A percentile compares a stretch with the other conserved stretches of the same genome.
Conservation (phyloP, 2,797 vertebrate genomes). For the Ataeniobius toweri region DNA sequence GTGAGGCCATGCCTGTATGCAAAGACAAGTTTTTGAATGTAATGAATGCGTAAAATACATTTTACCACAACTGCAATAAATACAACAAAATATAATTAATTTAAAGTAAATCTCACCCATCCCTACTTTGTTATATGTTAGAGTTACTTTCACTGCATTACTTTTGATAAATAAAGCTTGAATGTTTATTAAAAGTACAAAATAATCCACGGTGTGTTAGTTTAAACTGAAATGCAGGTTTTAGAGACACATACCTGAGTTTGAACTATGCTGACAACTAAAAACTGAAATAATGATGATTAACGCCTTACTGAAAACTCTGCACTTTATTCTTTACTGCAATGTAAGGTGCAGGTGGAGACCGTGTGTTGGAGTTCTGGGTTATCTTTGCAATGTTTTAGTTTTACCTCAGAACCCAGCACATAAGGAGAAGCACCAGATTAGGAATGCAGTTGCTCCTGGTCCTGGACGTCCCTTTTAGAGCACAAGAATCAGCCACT, state of each 20-base stretch:
- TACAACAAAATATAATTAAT: neutral
- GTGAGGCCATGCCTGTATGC: neutral
- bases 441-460: neutral
- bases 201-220: neutral
- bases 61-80: neutral
- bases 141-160: neutral
- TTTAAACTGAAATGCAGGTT: neutral
- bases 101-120: neutral
- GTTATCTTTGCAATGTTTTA: neutral
- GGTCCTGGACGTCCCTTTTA: neutral
- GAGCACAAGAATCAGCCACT: slow-evolving; percentile 34
- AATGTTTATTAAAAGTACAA: neutral
- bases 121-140: neutral
- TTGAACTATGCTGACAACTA: neutral
- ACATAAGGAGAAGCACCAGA: neutral
- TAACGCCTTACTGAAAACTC: neutral
- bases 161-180: neutral
- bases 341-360: neutral
- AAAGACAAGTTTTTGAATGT: neutral
- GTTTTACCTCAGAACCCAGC: neutral
- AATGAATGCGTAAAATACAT: neutral
- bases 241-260: slow-evolving; percentile 2
- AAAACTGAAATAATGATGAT: slow-evolving; percentile 1
- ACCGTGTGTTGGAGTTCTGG: neutral
- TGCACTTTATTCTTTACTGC: neutral